Evolutionary conservation across 2,888 invertebrate genomes (phyloP), one percentile per base, ranked within the genome.

Genomic region (Oeneis ivallda): DNA sequence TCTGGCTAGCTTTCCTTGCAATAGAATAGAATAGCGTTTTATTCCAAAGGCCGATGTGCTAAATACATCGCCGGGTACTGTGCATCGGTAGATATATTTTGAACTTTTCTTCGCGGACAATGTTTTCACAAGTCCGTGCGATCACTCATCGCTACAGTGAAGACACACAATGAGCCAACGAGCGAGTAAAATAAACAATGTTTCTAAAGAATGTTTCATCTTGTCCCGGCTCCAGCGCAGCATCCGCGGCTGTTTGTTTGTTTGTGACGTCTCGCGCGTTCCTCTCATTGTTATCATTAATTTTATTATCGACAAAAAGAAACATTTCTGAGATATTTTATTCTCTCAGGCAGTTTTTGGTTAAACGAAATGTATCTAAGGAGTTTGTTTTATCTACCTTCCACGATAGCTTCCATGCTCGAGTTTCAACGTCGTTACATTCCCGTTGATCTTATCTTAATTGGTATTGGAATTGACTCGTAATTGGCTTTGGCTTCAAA

Each of bases 121-220:
- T 19, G 9, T 26, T 11, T 26, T 49, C 19, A 7, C 15, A 49
- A 47, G 7, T 47, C 11, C 50, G 50, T 26, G 5, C 11, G 50
- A 50, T 26, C 26, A 26, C 50, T 26, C 26, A 26, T 26, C 26
- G 26, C 26, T 26, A 50, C 15, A 45, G n/a, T n/a, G n/a, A n/a
- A n/a, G 15, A 50, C 26, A 17, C 10, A 11, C 19, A 50, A 4
- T 50, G 4, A 26, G n/a, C n/a, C n/a, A n/a, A 19, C 26, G 13
- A 50, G 4, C 2, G 1, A 26, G 11, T 26, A 17, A 26, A 50
- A 50, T 50, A 50, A 50, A 50, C 50, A 50, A 26, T 45, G n/a
- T n/a, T n/a, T n/a, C n/a, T 50, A 50, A 50, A 50, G 26, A 50
- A 26, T 45, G n/a, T 45, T 45, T 45, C 45, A 45, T 45, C 45